These are phyloP conservation scores for Dryomyza anilis DNA, from an alignment of 2,888 invertebrate species.

Conservation along the genomic window DNA sequence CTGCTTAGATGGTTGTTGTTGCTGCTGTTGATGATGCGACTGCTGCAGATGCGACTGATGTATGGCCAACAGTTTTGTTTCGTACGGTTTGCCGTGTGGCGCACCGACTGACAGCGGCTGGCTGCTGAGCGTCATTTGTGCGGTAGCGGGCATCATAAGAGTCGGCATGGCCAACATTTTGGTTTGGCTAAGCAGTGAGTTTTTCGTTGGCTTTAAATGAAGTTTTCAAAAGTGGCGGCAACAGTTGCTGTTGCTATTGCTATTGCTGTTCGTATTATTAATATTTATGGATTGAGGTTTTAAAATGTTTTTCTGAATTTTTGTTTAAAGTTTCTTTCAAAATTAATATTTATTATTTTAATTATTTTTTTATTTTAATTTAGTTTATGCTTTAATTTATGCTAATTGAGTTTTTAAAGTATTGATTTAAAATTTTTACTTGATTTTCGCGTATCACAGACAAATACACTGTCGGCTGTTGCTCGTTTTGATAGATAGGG, in stretches of 20 bases:
- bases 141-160: constrained; percentile 63
- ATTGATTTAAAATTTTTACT: constrained; percentile 34
- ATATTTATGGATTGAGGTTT: constrained; percentile 34
- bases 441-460: constrained; percentile 60
- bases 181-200: no score
- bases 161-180: constrained; percentile 63
- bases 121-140: constrained; percentile 62
- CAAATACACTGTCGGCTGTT: constrained; percentile 27
- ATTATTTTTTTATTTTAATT: constrained; percentile 28
- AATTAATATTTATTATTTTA: not conserved
- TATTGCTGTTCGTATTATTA: not conserved
- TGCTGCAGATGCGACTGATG: constrained; percentile 61
- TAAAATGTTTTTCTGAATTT: not conserved
- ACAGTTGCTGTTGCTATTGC: no score
- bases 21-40: constrained; percentile 41
- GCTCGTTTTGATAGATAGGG: no score
- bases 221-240: no score
- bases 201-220: not conserved
- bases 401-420: constrained; percentile 30
- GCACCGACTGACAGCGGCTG: constrained; percentile 59
- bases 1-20: constrained; percentile 40
- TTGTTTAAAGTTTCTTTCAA: not conserved
- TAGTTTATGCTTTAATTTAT: constrained; percentile 29
- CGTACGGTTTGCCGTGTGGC: constrained; percentile 60
- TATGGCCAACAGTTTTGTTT: constrained; percentile 61